A percentile compares a stretch with the other conserved stretches of the same genome.
Conservation (phyloP, 2,797 vertebrate genomes). For the Lepus oiostolus region DNA sequence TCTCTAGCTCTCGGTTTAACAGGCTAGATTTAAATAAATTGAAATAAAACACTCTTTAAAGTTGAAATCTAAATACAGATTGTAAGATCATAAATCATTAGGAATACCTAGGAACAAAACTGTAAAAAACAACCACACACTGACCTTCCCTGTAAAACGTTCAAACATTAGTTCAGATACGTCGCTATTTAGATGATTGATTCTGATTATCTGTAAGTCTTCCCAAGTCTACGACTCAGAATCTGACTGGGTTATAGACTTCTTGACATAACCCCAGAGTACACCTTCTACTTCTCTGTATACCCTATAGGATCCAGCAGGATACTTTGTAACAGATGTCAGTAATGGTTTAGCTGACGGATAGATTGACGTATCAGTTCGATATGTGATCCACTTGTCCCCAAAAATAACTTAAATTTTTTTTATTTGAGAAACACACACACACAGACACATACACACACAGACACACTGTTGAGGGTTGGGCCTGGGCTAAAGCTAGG, state of each 20-base stretch:
- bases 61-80: not conserved
- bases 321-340: not conserved
- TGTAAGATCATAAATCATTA: not conserved
- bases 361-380: not conserved
- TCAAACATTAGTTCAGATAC: not conserved
- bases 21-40: not conserved
- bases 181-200: not conserved
- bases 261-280: not conserved
- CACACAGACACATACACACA: too few relatives aligned
- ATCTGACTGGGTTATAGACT: not conserved
- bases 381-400: slow-evolving; percentile 30
- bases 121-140: not conserved
- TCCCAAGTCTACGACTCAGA: not conserved
- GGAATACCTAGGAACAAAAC: not conserved
- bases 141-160: not conserved
- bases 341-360: not conserved
- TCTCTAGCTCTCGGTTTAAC: not conserved
- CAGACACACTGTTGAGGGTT: too few relatives aligned
- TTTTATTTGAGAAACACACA: too few relatives aligned
- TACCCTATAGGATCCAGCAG: not conserved
- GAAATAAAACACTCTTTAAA: not conserved
- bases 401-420: too few relatives aligned
- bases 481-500: too few relatives aligned
- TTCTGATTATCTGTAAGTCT: not conserved
- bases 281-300: not conserved